Evolutionary conservation across 2,888 invertebrate genomes (phyloP), one percentile per base, ranked within the genome.

Genomic region (Fragum sueziense): DNA sequence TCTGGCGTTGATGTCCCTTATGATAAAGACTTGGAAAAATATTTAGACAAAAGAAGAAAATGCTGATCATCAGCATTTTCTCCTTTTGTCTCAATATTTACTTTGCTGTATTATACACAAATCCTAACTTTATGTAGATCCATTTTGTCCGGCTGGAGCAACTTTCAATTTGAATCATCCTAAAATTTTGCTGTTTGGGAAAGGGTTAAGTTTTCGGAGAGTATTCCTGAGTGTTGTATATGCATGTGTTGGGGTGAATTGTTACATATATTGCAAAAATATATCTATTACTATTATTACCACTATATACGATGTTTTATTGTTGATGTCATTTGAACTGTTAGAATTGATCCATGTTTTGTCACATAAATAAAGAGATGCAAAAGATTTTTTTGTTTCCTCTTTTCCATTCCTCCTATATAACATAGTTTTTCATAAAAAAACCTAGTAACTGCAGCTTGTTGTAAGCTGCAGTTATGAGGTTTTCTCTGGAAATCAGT

Each of bases 311-410:
- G 27, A n/a, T n/a, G n/a, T n/a, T 31, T 33, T 22, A 65, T 65
- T 65, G 65, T 65, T 65, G 27, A 65, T 37, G 47, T 65, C 65
- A 65, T 65, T 65, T 37, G 65, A 65, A 65, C 34, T 65, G 65
- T 65, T 65, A 65, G 65, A 65, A 37, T 41, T 65, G 33, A 65
- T 41, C 65, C 65, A 41, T 41, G 65, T 65, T n/a, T 65, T 65
- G 65, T 65, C 65, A 65, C 65, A 65, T 37, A 65, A 65, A 41
- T 22, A 65, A 65, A 65, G 41, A 37, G 25, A 37, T 65, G 37
- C 65, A 41, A 65, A 62, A 65, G 9, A n/a, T 25, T 65, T 41
- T 37, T 62, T 33, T 65, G 7, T 65, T 14, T 41, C 9, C 27
- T 25, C 25, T 34, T 1, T 22, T 41, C 34, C 41, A 25, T 65